A percentile compares a stretch with the other conserved stretches of the same genome.
Conservation (phyloP, 2,113 vertebrate genomes). For the Natator depressus region DNA sequence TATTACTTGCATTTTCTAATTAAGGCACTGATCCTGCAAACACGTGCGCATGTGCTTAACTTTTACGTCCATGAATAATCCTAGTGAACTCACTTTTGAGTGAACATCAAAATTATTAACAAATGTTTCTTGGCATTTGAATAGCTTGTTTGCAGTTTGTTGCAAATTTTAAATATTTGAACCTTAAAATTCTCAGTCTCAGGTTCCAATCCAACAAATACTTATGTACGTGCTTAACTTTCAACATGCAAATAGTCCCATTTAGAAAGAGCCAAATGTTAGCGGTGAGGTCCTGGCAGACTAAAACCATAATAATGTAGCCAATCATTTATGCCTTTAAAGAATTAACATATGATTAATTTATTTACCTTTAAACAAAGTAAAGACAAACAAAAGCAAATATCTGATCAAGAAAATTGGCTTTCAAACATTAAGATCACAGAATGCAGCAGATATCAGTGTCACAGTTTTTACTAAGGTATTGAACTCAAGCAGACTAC, state of each 20-base stretch:
- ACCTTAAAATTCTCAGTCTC: background rate
- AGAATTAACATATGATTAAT: background rate
- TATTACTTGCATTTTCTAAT: background rate
- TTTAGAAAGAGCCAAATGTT: background rate
- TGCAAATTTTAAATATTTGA: background rate
- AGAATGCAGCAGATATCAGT: constrained; percentile 78
- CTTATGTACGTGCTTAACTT: background rate
- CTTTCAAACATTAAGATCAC: constrained; percentile 76
- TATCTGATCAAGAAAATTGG: constrained; percentile 79
- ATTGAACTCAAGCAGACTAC: background rate
- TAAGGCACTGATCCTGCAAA: background rate
- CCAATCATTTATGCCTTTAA: background rate
- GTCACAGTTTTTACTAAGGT: constrained; percentile 81
- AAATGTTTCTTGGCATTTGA: background rate
- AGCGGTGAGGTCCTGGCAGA: background rate
- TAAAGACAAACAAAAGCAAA: constrained; percentile 80
- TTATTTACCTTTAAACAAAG: constrained; percentile 55
- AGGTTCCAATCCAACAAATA: background rate
- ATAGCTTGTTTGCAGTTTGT: background rate
- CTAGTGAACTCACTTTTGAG: background rate
- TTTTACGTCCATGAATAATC: background rate
- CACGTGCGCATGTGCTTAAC: background rate
- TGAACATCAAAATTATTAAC: background rate
- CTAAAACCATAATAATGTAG: background rate
- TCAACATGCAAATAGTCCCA: background rate